Evolutionary conservation across 2,113 vertebrate genomes (phyloP).

Genomic region (Eudyptes chrysolophus): DNA sequence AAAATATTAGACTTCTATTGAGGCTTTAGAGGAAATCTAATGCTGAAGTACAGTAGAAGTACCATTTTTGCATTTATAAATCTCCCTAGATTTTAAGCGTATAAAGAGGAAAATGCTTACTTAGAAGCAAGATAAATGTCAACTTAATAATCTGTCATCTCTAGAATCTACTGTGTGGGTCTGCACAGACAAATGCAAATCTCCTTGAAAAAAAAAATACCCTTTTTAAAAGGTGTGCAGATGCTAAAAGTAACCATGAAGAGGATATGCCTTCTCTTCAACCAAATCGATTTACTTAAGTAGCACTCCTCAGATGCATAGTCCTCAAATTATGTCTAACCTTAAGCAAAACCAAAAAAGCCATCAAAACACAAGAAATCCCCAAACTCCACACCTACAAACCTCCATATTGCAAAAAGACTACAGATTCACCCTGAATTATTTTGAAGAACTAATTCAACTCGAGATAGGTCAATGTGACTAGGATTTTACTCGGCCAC

Average conservation of each 20-base stretch:
- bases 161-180: not conserved
- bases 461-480: fast-evolving
- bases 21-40: not conserved
- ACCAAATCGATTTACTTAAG: not conserved
- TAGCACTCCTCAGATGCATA: not conserved
- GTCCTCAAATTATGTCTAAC: not conserved
- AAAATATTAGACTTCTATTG: not conserved
- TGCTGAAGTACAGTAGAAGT: not conserved
- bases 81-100: not conserved
- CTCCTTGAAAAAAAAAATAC: not conserved
- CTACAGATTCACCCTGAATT: not conserved
- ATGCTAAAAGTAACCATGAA: not conserved
- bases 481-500: not conserved
- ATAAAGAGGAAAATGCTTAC: not conserved
- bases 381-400: not conserved
- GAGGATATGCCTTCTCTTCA: not conserved
- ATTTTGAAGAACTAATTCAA: not conserved
- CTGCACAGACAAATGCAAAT: not conserved
- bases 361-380: not conserved
- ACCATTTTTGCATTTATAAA: not conserved
- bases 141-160: not conserved
- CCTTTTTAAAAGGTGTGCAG: not conserved
- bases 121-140: not conserved
- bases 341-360: not conserved
- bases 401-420: not conserved